Evolutionary conservation across 2,797 vertebrate genomes (phyloP), one percentile per base, ranked within the genome.

Genomic region (Syngnathus rostellatus): DNA sequence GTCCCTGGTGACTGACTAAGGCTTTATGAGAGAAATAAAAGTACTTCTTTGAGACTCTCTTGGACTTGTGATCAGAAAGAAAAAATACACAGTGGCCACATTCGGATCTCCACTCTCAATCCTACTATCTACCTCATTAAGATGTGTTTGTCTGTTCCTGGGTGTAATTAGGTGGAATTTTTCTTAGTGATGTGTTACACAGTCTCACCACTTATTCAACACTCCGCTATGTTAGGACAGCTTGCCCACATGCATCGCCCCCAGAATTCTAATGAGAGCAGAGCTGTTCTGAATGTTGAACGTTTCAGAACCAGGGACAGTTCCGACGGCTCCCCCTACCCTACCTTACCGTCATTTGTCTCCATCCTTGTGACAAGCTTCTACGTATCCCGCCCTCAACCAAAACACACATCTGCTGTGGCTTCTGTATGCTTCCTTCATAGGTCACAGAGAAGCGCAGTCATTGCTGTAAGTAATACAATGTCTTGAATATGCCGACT

Each of bases 271-370:
- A 48, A 74, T 68, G 63, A 82, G 76, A 3, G 67, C 63, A 54
- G 48, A 51, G 51, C 67, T 77, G 73, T 63, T 65, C 61, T 51
- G 72, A 78, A 74, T 74, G 25, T 48, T 78, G 69, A 66, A 70
- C 55, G 68, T 81, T 85, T 88, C 87, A 90, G 89, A 75, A 90
- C 88, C 79, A 14, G 40, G 83, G 87, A 88, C 85, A 90, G 88
- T 68, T 88, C 86, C 82, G 61, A 57, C 77, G 40, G 59, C 51
- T 0, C 0, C 62, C 67, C 19, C 46, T 17, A 19, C 48, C 48
- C 17, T 7, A 19, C 8, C 1, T 7, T 8, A 23, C 41, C 79
- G 82, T 82, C 80, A 85, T 88, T 76, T 74, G 75, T 86, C 85
- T 83, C 84, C 77, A 83, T 85, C 78, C 76, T 73, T 14, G 45